Conservation (phyloP, 2,113 vertebrate genomes). For the Oryzias celebensis region DNA sequence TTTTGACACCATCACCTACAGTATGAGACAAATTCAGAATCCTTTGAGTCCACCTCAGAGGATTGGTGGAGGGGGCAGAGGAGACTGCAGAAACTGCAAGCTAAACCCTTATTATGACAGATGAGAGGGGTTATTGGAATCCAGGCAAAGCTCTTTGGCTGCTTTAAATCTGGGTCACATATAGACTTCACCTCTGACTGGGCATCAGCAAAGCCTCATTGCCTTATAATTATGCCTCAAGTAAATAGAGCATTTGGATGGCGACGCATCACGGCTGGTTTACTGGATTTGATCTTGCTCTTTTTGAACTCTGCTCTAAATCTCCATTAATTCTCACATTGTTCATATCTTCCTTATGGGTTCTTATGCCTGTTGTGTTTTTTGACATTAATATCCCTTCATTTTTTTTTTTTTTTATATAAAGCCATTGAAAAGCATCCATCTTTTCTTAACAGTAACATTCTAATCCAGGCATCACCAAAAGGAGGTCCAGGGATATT, state of each 20-base stretch:
- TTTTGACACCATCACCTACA: no score
- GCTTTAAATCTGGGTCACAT: conserved; percentile 72
- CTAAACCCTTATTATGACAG: conserved; percentile 66
- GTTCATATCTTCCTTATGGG: conserved; percentile 54
- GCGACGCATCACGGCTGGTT: conserved; percentile 47
- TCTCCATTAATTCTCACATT: conserved; percentile 59
- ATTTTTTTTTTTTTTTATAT: conserved; percentile 51
- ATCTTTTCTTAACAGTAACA: conserved; percentile 32
- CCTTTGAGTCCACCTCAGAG: no score
- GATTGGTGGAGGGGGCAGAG: conserved; percentile 24
- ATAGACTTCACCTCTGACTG: conserved; percentile 67
- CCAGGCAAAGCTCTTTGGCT: conserved; percentile 55
- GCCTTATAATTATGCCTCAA: conserved; percentile 65
- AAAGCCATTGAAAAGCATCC: conserved; percentile 44
- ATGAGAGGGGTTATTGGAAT: conserved; percentile 68
- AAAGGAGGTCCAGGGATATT: conserved; percentile 47
- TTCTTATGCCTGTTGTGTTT: conserved; percentile 44
- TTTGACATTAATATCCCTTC: conserved; percentile 48
- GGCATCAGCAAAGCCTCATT: conserved; percentile 59
- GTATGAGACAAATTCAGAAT: no score
- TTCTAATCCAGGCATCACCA: conserved; percentile 22
- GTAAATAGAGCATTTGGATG: conserved; percentile 70
- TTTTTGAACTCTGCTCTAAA: conserved; percentile 61
- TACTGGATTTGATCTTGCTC: conserved; percentile 60
- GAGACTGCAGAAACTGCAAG: conserved; percentile 55